Base-by-base conservation (phyloP, 2,888 invertebrate species). In the Incurvaria masculella region DNA sequence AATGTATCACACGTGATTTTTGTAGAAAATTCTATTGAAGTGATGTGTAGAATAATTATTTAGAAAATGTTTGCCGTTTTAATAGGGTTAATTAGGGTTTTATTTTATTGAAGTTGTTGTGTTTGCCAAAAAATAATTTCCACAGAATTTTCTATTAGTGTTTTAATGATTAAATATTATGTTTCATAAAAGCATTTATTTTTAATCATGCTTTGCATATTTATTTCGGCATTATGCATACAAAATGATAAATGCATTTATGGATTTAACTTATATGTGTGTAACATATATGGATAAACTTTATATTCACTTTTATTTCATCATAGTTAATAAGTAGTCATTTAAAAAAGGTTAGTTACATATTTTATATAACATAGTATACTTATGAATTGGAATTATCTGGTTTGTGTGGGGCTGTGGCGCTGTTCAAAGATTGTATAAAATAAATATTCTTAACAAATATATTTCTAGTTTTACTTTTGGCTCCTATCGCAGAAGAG, bases 351-450 rank as follows among this genome's bases (percentile, higher is more conserved):
- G 18, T 17, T 39, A 18, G n/a, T 8, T 39, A 17, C n/a, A 43
- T 48, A 49, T 52, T 49, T 51, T 53, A 26, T 20, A 42, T 43
- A 48, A 46, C 46, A 39, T 42, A 44, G 49, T 53, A 16, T 41
- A 41, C 10, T 42, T 17, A 42, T 42, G 17, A 19, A 19, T 19
- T 14, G 14, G 17, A 49, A 51, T 48, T 45, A 49, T 47, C 52
- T 16, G 47, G 46, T 47, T 27, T 50, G 45, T 53, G 51, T 55
- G 54, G n/a, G 16, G 18, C n/a, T 39, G 14, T 18, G n/a, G 18
- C 18, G 8, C 18, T 17, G n/a, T 39, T 4, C 18, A 17, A 39
- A 17, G 39, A 17, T 17, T 39, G 18, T 17, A 39, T 39, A 18
- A 17, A 17, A 17, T 39, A 17, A 11, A 11, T 27, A 27, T 17